Evolutionary conservation across 2,888 invertebrate genomes (phyloP).

Genomic region (Muscina levida): DNA sequence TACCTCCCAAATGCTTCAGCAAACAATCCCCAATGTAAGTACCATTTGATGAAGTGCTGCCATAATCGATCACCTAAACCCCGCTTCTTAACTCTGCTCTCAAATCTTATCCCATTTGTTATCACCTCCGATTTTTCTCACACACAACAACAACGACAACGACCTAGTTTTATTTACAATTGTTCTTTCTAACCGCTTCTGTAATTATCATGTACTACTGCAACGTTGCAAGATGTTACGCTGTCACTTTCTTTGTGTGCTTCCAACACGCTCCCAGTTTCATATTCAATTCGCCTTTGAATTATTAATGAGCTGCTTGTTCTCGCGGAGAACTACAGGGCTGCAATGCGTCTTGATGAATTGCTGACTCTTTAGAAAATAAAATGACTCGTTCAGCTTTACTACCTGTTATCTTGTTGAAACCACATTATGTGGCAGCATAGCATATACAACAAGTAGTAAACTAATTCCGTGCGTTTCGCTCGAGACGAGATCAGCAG

Average conservation of each 20-base stretch:
- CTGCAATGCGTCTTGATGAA: constrained; percentile 40
- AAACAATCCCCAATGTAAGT: no score
- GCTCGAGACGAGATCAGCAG: constrained; percentile 17
- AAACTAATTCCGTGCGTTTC: constrained; percentile 6
- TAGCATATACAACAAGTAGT: not conserved
- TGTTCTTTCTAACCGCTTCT: no score
- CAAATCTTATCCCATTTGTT: no score
- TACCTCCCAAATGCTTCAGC: no score
- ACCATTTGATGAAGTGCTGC: no score
- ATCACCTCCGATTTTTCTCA: no score
- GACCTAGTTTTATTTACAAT: no score
- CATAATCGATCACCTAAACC: no score
- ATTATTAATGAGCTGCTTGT: constrained; percentile 75
- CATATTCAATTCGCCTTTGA: constrained; percentile 62
- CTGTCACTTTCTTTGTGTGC: not conserved
- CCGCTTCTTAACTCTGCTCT: no score
- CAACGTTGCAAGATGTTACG: no score
- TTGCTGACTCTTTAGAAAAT: constrained; percentile 56
- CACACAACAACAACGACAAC: no score
- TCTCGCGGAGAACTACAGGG: constrained; percentile 5
- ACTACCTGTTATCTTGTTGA: constrained; percentile 46
- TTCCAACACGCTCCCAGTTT: not conserved
- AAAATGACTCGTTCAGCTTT: constrained; percentile 53
- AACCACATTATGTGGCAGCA: not conserved
- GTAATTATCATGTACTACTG: no score